Conservation (phyloP, 2,797 vertebrate species). For the Urocyon cinereoargenteus region DNA sequence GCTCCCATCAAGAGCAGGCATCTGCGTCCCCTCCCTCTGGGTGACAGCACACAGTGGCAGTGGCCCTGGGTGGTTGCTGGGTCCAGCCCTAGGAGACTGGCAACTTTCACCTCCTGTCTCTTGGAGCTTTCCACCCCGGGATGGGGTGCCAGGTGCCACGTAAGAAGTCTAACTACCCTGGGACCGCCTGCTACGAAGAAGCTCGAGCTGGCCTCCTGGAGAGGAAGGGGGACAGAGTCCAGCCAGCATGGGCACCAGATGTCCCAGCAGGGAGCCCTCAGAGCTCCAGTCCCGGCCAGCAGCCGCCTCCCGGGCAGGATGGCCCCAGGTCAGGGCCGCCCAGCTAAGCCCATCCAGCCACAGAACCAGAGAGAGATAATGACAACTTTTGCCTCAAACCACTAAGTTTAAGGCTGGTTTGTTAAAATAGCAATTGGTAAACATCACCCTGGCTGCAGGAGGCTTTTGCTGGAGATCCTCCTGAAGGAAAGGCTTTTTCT, state of each 20-base stretch:
- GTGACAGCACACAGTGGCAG: not conserved
- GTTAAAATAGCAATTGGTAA: not conserved
- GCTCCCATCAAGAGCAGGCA: no score
- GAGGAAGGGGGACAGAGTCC: rapidly evolving
- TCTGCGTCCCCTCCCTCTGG: rapidly evolving
- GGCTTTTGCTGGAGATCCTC: not conserved
- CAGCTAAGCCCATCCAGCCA: not conserved
- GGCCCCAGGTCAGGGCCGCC: rapidly evolving
- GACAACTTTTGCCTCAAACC: not conserved
- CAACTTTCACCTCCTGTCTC: not conserved
- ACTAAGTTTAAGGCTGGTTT: not conserved
- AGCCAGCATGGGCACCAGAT: not conserved
- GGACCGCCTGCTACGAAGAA: not conserved
- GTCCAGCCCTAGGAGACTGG: not conserved
- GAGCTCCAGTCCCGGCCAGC: not conserved
- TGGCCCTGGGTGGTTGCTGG: not conserved
- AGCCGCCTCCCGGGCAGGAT: not conserved
- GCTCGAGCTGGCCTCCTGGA: rapidly evolving
- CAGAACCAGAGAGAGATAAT: not conserved
- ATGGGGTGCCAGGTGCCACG: rapidly evolving
- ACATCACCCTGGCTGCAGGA: rapidly evolving
- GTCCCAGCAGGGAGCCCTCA: rapidly evolving
- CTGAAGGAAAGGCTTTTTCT: not conserved
- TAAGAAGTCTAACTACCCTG: not conserved
- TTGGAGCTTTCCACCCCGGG: not conserved